These are phyloP conservation scores for Acipenser transmontanus DNA, from an alignment of 2,797 vertebrate species.

Conservation along the genomic window DNA sequence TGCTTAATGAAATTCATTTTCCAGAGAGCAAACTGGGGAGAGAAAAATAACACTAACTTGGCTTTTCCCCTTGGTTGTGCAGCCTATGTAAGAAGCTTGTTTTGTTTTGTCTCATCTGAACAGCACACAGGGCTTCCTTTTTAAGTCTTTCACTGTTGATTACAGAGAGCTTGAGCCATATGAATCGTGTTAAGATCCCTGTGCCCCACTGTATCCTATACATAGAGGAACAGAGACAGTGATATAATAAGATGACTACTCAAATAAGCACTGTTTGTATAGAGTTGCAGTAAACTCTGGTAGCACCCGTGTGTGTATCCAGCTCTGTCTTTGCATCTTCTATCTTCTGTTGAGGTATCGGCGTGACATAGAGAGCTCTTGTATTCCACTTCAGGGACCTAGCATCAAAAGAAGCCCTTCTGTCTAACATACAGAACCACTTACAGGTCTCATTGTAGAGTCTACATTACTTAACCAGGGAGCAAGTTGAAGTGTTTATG, in stretches of 20 bases:
- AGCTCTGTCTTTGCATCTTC: background rate
- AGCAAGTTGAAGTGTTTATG: constrained; percentile 4
- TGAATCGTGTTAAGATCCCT: background rate
- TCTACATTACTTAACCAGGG: background rate
- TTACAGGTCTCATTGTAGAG: background rate
- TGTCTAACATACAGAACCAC: background rate
- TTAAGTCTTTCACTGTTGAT: no score
- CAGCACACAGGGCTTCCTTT: no score
- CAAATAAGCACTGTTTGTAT: background rate
- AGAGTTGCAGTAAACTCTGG: no score
- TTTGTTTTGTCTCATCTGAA: no score
- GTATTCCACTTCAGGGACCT: background rate
- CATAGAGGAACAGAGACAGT: background rate
- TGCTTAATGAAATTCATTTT: background rate
- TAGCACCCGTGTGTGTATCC: background rate
- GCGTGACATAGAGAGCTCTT: background rate
- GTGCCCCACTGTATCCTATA: background rate
- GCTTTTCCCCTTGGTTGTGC: background rate
- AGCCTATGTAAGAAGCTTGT: background rate
- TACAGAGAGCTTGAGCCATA: no score
- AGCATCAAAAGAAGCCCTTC: background rate
- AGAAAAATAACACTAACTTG: background rate
- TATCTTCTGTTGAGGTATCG: background rate
- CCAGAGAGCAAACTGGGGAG: background rate
- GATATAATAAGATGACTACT: background rate